phyloP scores from a whole-genome alignment of 2,113 vertebrate genomes.

The Trachemys scripta region DNA sequence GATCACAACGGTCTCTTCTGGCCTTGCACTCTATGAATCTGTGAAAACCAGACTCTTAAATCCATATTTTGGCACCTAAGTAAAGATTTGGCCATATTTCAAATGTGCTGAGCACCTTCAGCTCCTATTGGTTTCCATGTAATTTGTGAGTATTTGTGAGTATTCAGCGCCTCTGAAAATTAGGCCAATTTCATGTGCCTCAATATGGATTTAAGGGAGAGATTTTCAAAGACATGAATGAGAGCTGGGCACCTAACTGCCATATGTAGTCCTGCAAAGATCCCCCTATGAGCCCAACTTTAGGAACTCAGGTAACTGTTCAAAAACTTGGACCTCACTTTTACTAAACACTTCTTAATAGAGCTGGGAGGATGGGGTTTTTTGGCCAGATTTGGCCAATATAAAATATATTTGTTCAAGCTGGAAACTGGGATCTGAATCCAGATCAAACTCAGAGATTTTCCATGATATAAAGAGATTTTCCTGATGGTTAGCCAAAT shows the following conservation, averaged over 20 bases:
- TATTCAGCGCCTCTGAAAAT: neutral
- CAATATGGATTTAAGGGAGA: neutral
- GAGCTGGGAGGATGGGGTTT: neutral
- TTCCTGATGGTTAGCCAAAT: accelerated
- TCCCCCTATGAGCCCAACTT: neutral
- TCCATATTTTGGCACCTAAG: neutral
- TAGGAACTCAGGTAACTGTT: neutral
- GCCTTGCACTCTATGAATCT: neutral
- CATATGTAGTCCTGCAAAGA: neutral
- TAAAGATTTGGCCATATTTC: neutral
- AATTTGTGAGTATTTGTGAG: neutral
- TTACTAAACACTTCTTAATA: neutral
- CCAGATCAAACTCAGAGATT: accelerated
- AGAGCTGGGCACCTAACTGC: accelerated
- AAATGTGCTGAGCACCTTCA: neutral
- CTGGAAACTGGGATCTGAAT: neutral
- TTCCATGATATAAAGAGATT: neutral
- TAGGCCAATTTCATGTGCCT: neutral
- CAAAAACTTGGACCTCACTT: neutral
- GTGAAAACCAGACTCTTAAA: neutral
- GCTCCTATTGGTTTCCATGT: neutral
- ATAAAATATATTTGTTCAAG: neutral
- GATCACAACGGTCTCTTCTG: neutral
- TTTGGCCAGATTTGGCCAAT: neutral
- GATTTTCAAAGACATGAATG: neutral